Evolutionary conservation across 2,797 vertebrate genomes (phyloP), one percentile per base, ranked within the genome.

Genomic region (Lerista edwardsae): DNA sequence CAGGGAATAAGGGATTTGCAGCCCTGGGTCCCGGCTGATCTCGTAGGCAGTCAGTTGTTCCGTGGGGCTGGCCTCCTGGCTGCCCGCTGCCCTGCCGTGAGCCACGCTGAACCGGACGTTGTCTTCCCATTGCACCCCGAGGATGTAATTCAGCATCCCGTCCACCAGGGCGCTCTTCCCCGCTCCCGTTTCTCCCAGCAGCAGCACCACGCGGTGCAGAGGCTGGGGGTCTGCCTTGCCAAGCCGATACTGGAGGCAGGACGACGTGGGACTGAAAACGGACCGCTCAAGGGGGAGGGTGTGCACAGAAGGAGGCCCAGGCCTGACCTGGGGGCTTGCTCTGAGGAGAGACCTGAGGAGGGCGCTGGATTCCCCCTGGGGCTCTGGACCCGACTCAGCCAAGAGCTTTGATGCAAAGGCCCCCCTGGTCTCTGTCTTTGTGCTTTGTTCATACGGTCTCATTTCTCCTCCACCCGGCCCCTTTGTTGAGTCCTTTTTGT

Each of bases 1-100:
- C 29, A 94, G 78, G 84, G 81, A 91, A n/a, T 79, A 85, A 68
- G 89, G 86, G 31, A 84, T 34, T n/a, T 59, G 1, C 62, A 72
- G 67, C 0, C 31, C 72, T 6, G 17, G 27, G 2, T 34, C 25
- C 19, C 44, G 6, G 27, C 72, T 34, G 6, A 89, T 14, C 31
- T 84, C 59, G 44, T 84, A 86, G 55, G 55, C 76, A 0, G 76
- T 87, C 15, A 90, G 65, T 3, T 2, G 19, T 25, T 84, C 79
- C 1, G 86, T 88, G 44, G 80, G 89, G 44, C 89, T 83, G 69
- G 85, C 27, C 6, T 76, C 83, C 36, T 80, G 61, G 65, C 82
- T 73, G 34, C 55, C 29, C 25, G 51, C 47, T 12, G 69, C 79
- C 1, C 2, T 23, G 2, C 82, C 75, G 1, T 79, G 61, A 12